A percentile compares a stretch with the other conserved stretches of the same genome.
Evolutionary conservation across 2,797 vertebrate genomes (phyloP).

Genomic region (Atherinosoma microstoma): DNA sequence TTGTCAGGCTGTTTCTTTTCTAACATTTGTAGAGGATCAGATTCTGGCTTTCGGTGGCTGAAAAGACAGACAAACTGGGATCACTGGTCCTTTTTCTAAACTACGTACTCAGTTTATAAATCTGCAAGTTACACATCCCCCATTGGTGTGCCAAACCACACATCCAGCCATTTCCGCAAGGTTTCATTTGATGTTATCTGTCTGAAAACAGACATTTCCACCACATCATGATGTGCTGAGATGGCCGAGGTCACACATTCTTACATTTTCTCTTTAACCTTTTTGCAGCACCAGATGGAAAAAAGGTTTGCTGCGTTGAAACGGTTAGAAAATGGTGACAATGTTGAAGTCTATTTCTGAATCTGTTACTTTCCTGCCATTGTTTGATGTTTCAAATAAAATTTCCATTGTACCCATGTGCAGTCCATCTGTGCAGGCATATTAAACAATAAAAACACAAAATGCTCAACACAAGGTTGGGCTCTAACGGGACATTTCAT

Average conservation of each 20-base stretch:
- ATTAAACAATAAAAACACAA: constrained; percentile 10
- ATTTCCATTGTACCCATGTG: not conserved
- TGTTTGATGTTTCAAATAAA: constrained; percentile 29
- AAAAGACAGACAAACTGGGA: not conserved
- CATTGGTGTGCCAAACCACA: constrained; percentile 53
- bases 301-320: not conserved
- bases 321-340: constrained; percentile 13
- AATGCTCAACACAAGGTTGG: not conserved
- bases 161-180: constrained; percentile 50
- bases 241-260: constrained; percentile 8
- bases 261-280: not conserved
- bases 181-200: constrained; percentile 53
- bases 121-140: constrained; percentile 12
- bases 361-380: constrained; percentile 45
- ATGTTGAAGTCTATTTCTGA: constrained; percentile 4
- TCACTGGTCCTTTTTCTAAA: constrained; percentile 26
- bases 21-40: not conserved
- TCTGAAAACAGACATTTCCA: constrained; percentile 68
- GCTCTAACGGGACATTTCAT: not conserved
- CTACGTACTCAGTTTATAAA: constrained; percentile 11
- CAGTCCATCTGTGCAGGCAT: not conserved
- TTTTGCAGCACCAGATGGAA: constrained; percentile 7
- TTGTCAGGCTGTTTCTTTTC: not conserved
- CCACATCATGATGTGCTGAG: constrained; percentile 5
- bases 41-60: not conserved